A percentile compares a stretch with the other conserved stretches of the same genome.
These are phyloP conservation scores for Scaptomyza graminum DNA, from an alignment of 1,140 invertebrate genomes.

Conservation along the genomic window DNA sequence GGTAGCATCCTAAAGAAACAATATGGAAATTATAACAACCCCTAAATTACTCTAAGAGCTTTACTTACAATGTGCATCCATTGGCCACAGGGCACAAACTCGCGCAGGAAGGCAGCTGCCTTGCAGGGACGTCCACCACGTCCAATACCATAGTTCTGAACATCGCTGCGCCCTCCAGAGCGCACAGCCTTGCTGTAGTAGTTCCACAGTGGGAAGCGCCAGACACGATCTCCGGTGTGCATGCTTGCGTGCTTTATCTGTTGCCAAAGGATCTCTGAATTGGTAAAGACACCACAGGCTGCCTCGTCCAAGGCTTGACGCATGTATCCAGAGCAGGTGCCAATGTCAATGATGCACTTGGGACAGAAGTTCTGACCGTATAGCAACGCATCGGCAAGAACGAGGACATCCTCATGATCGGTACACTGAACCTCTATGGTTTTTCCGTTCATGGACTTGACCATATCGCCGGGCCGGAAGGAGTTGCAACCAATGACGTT, in stretches of 20 bases:
- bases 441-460: conserved; percentile 93
- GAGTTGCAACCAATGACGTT: conserved; percentile 93
- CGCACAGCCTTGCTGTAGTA: conserved; percentile 90
- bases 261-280: conserved; percentile 87
- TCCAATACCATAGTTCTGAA: conserved; percentile 90
- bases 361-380: conserved; percentile 89
- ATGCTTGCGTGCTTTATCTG: conserved; percentile 87
- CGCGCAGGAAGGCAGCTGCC: conserved; percentile 94
- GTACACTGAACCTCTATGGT: conserved; percentile 95
- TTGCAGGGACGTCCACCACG: conserved; percentile 91
- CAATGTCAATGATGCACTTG: conserved; percentile 89
- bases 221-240: conserved; percentile 93
- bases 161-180: conserved; percentile 88
- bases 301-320: conserved; percentile 88
- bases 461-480: conserved; percentile 94
- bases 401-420: conserved; percentile 95
- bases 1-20: conserved; percentile 63
- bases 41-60: conserved; percentile 27
- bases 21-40: too few species aligned
- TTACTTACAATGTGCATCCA: conserved; percentile 96
- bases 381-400: conserved; percentile 94
- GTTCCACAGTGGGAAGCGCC: conserved; percentile 95
- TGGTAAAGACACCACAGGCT: conserved; percentile 93
- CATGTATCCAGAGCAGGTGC: conserved; percentile 93
- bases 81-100: conserved; percentile 90